These are phyloP conservation scores for Heliconius aoede DNA, from an alignment of 2,888 invertebrate genomes.

Conservation along the genomic window DNA sequence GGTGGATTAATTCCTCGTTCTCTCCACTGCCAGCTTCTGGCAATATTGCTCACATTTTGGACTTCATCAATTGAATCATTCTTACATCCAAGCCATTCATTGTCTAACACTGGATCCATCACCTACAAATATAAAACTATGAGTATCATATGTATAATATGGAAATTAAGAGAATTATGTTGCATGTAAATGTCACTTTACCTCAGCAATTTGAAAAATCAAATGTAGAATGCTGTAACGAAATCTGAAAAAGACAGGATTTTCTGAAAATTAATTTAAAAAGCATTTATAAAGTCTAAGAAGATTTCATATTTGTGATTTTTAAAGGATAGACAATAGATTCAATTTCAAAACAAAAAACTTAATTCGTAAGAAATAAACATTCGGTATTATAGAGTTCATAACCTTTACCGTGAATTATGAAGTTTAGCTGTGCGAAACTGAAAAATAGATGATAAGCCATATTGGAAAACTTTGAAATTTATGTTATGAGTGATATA, in stretches of 20 bases:
- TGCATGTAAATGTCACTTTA: constrained; percentile 26
- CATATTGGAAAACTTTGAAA: constrained; percentile 73
- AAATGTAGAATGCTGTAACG: constrained; percentile 30
- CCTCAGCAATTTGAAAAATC: constrained; percentile 44
- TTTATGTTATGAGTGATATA: background rate
- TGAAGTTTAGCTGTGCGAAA: constrained; percentile 15
- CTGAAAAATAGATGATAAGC: constrained; percentile 55
- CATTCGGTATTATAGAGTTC: background rate
- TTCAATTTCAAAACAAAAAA: too few species aligned
- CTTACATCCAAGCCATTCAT: constrained; percentile 74
- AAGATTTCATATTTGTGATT: background rate
- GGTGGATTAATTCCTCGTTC: constrained; percentile 72
- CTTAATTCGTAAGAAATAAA: background rate
- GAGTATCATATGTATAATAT: background rate
- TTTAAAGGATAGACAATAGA: background rate
- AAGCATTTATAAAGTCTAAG: background rate
- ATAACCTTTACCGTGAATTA: constrained; percentile 13
- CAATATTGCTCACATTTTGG: constrained; percentile 69
- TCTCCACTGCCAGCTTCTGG: constrained; percentile 78
- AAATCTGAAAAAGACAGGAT: constrained; percentile 42
- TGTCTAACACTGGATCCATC: constrained; percentile 76
- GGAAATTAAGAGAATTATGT: background rate
- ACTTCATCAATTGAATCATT: constrained; percentile 70
- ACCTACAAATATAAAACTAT: constrained; percentile 47
- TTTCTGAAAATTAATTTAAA: constrained; percentile 5